Conservation (phyloP, 2,113 vertebrate genomes). For the sheep (Ovis aries) region DNA sequence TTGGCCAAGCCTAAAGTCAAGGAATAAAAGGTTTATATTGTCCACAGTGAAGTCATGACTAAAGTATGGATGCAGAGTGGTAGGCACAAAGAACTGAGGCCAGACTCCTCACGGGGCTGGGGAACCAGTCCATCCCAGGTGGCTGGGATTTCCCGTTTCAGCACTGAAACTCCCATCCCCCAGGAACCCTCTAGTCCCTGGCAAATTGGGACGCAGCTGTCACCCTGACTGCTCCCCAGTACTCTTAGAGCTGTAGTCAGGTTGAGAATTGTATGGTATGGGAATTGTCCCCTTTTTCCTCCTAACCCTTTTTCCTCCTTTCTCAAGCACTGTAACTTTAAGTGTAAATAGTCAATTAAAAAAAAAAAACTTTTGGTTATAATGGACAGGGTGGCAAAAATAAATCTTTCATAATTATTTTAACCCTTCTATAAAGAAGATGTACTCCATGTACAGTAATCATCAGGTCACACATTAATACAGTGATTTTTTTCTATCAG, state of each 20-base stretch:
- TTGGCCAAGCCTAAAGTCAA: not conserved
- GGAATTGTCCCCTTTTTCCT: not conserved
- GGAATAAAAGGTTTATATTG: not conserved
- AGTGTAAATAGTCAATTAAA: not conserved
- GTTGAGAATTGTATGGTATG: not conserved
- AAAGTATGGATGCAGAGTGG: not conserved
- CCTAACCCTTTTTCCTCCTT: not conserved
- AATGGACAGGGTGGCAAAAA: not conserved
- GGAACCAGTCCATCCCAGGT: not conserved
- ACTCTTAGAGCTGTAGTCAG: not conserved
- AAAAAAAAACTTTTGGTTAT: not conserved
- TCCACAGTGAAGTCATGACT: not conserved
- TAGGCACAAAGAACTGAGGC: not conserved
- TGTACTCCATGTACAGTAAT: not conserved
- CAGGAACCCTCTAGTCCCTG: not conserved
- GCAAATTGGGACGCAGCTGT: not conserved
- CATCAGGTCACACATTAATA: not conserved
- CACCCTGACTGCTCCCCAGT: not conserved
- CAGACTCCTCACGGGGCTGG: not conserved
- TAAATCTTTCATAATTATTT: not conserved
- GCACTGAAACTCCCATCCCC: not conserved
- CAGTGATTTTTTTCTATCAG: constrained; percentile 36
- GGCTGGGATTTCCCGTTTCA: not conserved
- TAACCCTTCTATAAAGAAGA: not conserved
- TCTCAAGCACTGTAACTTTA: not conserved